These are phyloP conservation scores for Caenorhabditis sp. DNA, from an alignment of 2,888 invertebrate genomes.

Conservation along the genomic window DNA sequence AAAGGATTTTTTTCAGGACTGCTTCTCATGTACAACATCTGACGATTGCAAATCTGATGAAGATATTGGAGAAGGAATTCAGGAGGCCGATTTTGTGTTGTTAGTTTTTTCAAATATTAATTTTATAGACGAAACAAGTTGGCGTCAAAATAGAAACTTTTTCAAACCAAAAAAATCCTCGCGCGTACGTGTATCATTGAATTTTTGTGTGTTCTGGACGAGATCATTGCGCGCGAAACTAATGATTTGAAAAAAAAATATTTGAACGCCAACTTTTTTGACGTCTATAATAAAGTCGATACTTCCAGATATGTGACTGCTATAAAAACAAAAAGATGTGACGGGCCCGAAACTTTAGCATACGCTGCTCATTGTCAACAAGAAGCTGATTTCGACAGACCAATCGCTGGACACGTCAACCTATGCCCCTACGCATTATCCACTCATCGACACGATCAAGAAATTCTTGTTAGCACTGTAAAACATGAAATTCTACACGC, in stretches of 20 bases:
- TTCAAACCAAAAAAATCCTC: no score
- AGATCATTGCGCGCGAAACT: no score
- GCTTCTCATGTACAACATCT: slow-evolving; percentile 40
- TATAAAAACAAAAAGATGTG: slow-evolving; percentile 76
- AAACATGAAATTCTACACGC: slow-evolving; percentile 95
- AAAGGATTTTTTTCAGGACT: slow-evolving; percentile 26
- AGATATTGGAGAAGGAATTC: slow-evolving; percentile 75
- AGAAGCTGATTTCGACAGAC: slow-evolving; percentile 88
- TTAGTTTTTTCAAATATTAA: no score
- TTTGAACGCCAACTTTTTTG: no score
- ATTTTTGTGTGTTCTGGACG: no score
- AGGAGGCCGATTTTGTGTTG: slow-evolving; percentile 89
- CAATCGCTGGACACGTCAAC: slow-evolving; percentile 98
- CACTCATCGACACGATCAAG: slow-evolving; percentile 83
- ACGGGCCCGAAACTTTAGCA: slow-evolving; percentile 85
- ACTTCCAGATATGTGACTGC: slow-evolving; percentile 50
- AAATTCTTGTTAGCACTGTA: slow-evolving; percentile 75
- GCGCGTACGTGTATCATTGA: no score
- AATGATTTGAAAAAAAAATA: no score
- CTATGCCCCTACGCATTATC: slow-evolving; percentile 93
- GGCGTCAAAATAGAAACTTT: no score
- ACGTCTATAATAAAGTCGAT: no score
- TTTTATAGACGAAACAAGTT: not conserved
- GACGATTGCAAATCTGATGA: slow-evolving; percentile 75
- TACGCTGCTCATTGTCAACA: slow-evolving; percentile 99